Conservation (phyloP, 53 echinoderm and acorn worm genomes). For the Apostichopus leukothele region DNA sequence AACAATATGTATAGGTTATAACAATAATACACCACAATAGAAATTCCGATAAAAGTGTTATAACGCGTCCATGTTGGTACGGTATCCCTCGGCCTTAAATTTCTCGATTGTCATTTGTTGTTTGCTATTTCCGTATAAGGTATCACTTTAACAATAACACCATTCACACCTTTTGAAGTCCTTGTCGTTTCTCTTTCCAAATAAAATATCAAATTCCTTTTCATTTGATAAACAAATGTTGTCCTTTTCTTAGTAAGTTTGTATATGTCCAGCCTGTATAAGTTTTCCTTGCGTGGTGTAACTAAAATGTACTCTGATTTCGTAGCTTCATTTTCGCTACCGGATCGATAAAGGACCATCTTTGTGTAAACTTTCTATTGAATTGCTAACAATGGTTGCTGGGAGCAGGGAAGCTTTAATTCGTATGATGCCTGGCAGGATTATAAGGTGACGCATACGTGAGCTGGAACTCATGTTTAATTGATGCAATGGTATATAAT, state of each 20-base stretch:
- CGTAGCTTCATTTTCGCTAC: background rate
- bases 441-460: background rate
- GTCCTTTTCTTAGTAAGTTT: background rate
- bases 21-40: too few relatives aligned
- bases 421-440: conserved; percentile 19
- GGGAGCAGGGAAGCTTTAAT: conserved; percentile 35
- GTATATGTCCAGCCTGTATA: background rate
- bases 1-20: too few relatives aligned
- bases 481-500: background rate
- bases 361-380: conserved; percentile 35
- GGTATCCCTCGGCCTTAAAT: too few relatives aligned
- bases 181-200: background rate
- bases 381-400: conserved; percentile 35
- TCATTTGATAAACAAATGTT: background rate
- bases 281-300: background rate
- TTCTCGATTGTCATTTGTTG: too few relatives aligned
- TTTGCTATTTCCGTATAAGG: too few relatives aligned
- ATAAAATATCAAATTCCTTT: background rate
- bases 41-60: too few relatives aligned
- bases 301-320: background rate
- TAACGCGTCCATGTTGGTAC: too few relatives aligned
- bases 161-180: too few relatives aligned
- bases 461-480: background rate
- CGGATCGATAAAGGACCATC: background rate
- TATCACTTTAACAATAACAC: too few relatives aligned